Evolutionary conservation across 53 echinoderm and acorn worm species (phyloP).

Genomic region (Zoroaster sp.): DNA sequence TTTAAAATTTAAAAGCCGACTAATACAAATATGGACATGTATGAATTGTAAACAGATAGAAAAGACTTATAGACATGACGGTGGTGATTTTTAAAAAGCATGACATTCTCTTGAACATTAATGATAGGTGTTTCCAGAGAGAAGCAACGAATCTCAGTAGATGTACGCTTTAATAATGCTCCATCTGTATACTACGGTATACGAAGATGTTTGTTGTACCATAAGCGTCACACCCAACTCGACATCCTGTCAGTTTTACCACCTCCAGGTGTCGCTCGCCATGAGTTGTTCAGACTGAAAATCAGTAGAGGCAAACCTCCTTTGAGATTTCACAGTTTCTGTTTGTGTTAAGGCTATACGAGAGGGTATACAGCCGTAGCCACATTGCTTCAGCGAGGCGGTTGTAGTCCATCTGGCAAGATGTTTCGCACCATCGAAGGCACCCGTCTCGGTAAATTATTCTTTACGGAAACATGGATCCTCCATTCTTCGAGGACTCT

Average conservation of each 20-base stretch:
- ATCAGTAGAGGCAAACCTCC: background rate
- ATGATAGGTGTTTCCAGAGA: too few relatives aligned
- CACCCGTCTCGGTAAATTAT: background rate
- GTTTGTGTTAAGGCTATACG: background rate
- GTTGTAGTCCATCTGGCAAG: constrained; percentile 34
- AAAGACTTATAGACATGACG: too few relatives aligned
- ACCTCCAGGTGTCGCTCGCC: background rate
- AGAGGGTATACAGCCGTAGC: background rate
- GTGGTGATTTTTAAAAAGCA: too few relatives aligned
- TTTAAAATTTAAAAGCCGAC: too few relatives aligned
- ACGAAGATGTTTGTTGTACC: background rate
- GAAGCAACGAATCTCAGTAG: too few relatives aligned
- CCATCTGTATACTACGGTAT: too few relatives aligned
- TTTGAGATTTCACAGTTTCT: constrained; percentile 29
- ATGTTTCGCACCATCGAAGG: constrained; percentile 26
- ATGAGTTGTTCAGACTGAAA: background rate
- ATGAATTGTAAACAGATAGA: too few relatives aligned
- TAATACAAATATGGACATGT: too few relatives aligned
- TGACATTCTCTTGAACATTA: too few relatives aligned
- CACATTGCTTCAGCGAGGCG: background rate
- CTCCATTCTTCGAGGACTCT: background rate
- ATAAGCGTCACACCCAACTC: background rate
- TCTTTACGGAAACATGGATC: background rate
- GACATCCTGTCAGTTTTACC: background rate
- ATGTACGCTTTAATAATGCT: too few relatives aligned